Base-by-base conservation (phyloP, 2,113 vertebrate genomes). In the Microcebus ravelobensis region DNA sequence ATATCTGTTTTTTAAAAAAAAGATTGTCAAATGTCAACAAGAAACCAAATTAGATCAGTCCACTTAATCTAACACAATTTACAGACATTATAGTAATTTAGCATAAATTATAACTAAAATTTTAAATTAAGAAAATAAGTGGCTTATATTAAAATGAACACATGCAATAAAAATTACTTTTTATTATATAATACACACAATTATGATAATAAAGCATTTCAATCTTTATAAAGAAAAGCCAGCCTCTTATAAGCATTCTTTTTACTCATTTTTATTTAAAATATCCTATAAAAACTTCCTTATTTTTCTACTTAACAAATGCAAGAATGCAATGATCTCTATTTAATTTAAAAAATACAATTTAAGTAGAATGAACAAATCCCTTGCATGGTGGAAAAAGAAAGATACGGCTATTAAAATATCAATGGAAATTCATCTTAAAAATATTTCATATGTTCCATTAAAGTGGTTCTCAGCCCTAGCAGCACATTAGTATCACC, bases 1-100 rank as follows among this genome's bases (percentile, higher is more conserved):
- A 98, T 98, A 99, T 99, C 99, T 99, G 98, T 85, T 97, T 85
- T 97, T 48, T 68, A 67, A 90, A 92, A 94, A 96, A 67, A 95
- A 93, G 61, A 92, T 76, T 39, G 90, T 79, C 20, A 81, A 92
- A 82, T 92, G 61, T 96, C 63, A 97, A 96, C 48, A 93, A 50
- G 13, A 97, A 95, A 68, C 29, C 15, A 94, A 94, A 94, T 96
- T 87, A 95, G 68, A 80, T 63, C 50, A 94, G 7, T 85, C 39
- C 82, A 84, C 50, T 85, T 90, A 70, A 12, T 87, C 87, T 74
- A 93, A 81, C 21, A 42, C 29, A 96, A 93, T 21, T 65, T 90
- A 92, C 1, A 88, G n/a, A 87, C 17, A 71, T 91, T 71, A 70
- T 0, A 45, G 34, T 52, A 59, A 92, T 65, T 92, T 81, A 63